These are phyloP conservation scores for Cistogaster globosa DNA, from an alignment of 2,888 invertebrate genomes.

Conservation along the genomic window DNA sequence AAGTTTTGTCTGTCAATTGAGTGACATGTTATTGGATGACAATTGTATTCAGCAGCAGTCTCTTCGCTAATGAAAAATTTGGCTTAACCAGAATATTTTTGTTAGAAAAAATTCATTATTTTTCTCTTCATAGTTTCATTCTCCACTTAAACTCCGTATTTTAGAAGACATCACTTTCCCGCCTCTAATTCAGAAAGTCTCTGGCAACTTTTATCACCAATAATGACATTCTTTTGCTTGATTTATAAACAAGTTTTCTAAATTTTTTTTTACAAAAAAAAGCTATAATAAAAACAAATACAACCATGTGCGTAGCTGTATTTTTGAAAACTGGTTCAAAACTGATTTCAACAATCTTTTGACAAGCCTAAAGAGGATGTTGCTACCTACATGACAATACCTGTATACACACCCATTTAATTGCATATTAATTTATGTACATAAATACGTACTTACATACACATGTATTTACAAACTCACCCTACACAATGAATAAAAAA, in stretches of 20 bases:
- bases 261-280: neutral
- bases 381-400: slow-evolving; percentile 47
- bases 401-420: slow-evolving; percentile 5
- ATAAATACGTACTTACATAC: too few relatives aligned
- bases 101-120: too few relatives aligned
- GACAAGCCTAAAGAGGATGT: slow-evolving; percentile 61
- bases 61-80: too few relatives aligned
- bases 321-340: slow-evolving; percentile 62
- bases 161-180: too few relatives aligned
- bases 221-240: neutral
- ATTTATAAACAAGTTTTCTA: neutral
- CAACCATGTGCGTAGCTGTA: slow-evolving; percentile 49
- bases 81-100: too few relatives aligned
- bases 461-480: neutral
- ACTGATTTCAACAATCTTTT: slow-evolving; percentile 30
- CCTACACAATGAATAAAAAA: slow-evolving; percentile 6
- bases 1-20: too few relatives aligned
- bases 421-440: neutral
- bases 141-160: too few relatives aligned
- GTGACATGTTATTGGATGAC: too few relatives aligned
- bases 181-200: too few relatives aligned
- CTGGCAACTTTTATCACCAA: too few relatives aligned
- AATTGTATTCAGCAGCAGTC: too few relatives aligned
- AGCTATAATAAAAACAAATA: neutral
- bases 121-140: too few relatives aligned